Conservation (phyloP, 1,140 invertebrate species). For the Drosophila grimshawi region DNA sequence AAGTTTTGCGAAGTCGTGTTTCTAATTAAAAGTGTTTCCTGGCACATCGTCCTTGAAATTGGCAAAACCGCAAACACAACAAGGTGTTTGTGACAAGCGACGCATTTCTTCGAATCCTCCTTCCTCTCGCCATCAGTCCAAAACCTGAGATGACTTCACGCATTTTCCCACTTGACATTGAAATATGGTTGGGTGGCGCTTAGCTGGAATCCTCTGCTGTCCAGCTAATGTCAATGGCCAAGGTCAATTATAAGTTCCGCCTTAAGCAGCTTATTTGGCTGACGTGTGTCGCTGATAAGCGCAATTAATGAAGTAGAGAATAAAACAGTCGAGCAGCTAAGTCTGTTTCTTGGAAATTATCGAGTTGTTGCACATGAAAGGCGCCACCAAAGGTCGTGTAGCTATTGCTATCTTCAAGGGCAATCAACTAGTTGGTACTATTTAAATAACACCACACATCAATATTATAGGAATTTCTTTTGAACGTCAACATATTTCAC, state of each 20-base stretch:
- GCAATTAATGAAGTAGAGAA: constrained; percentile 47
- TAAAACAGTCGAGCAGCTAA: constrained; percentile 16
- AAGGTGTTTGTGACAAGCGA: constrained; percentile 31
- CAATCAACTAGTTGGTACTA: not conserved
- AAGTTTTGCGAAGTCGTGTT: constrained; percentile 9
- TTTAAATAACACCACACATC: not conserved
- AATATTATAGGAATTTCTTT: not conserved
- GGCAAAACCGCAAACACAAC: constrained; percentile 4
- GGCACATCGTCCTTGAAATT: constrained; percentile 46
- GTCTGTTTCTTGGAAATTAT: constrained; percentile 42
- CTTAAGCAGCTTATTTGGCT: constrained; percentile 15
- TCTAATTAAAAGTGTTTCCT: constrained; percentile 52
- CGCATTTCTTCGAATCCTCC: constrained; percentile 42
- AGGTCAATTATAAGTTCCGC: constrained; percentile 54
- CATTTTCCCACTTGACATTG: constrained; percentile 66
- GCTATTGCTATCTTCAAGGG: constrained; percentile 9
- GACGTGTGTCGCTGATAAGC: constrained; percentile 62
- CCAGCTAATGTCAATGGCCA: constrained; percentile 71
- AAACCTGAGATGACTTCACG: constrained; percentile 67
- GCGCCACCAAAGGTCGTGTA: constrained; percentile 40
- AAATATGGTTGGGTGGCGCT: constrained; percentile 43
- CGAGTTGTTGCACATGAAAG: constrained; percentile 10
- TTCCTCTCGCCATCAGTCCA: not conserved
- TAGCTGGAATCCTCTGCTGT: constrained; percentile 40
- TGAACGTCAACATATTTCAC: not conserved